Base-by-base conservation (phyloP, 35 echinoderm and acorn worm species). In the Apostichopus parvimensis region DNA sequence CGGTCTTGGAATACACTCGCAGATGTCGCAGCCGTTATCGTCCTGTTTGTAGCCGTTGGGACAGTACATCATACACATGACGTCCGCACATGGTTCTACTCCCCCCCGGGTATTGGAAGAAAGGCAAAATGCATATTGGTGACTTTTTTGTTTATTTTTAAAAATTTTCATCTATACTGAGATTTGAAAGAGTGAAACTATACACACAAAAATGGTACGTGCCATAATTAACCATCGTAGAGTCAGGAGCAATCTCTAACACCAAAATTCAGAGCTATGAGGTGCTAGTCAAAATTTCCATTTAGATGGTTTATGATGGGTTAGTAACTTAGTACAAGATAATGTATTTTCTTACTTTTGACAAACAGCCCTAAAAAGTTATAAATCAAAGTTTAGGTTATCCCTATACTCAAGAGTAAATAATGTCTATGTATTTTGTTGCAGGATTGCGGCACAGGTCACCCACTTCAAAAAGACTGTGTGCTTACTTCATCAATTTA, bases 1-100 rank as follows among this genome's bases (percentile, higher is more conserved):
- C 64, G 90, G 90, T 82, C 54, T 62, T 2, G 76, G 78, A 52
- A 77, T 92, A 21, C 90, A 92, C 10, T 58, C 90, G 79, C 90
- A 92, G 77, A 82, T 92, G 54, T 92, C 57, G n/a, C 90, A 92
- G 10, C 90, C 90, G 58, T 92, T 82, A 18, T 92, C 66, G n/a
- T 88, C 86, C 12, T 88, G 60, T 17, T 72, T 75, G 68, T 72
- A 88, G 12, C 86, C 86, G 52, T 88, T 68, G 17, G 60, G 57
- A 88, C 86, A 88, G 52, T 73, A 88, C 61, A 72, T 34, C 61
- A 75, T 75, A 54, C 86, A 88, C 86, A 88, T 88, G 4, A 88
- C 54, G 8, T 68, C 61, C 18, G 86, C 61, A 21, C 86, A 88
- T 28, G 20, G 61, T 20, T 88, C 86, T 88, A 10, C 8, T 61